Percentiles rank a stretch among this genome's conserved stretches.
Evolutionary conservation across 1,140 invertebrate genomes (phyloP).

Genomic region (Drosophila arawakana): DNA sequence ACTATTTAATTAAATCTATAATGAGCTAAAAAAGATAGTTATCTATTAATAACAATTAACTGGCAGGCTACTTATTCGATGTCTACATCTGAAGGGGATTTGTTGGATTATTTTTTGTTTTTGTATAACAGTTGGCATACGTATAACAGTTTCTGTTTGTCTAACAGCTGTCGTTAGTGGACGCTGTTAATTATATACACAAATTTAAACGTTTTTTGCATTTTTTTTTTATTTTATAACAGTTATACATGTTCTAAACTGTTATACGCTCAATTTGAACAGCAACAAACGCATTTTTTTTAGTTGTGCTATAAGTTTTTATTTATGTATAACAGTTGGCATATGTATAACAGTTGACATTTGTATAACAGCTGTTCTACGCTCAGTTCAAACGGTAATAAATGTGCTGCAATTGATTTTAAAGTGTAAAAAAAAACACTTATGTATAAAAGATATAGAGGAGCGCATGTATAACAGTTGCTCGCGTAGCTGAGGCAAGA

Average conservation of each 20-base stretch:
- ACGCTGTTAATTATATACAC: too few species aligned
- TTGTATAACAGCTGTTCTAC: too few species aligned
- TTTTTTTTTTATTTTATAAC: too few species aligned
- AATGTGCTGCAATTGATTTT: too few species aligned
- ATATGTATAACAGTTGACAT: too few species aligned
- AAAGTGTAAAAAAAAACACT: background rate
- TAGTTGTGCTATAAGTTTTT: too few species aligned
- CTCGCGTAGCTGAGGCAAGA: slow-evolving; percentile 28
- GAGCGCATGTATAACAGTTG: slow-evolving; percentile 36
- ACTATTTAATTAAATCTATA: slow-evolving; percentile 1
- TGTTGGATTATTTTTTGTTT: slow-evolving; percentile 3
- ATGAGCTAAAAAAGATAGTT: slow-evolving; percentile 12
- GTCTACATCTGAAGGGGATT: slow-evolving; percentile 28
- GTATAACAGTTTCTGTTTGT: slow-evolving; percentile 1
- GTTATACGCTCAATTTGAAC: too few species aligned
- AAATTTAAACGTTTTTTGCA: too few species aligned
- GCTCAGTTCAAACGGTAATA: too few species aligned
- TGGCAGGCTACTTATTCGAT: slow-evolving; percentile 66
- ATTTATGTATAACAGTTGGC: too few species aligned
- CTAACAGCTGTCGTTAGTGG: background rate
- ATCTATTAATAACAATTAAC: slow-evolving; percentile 29
- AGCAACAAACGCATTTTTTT: too few species aligned
- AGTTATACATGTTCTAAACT: too few species aligned
- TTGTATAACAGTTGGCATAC: slow-evolving; percentile 14
- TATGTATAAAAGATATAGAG: background rate